phyloP scores from a whole-genome alignment of 2,113 vertebrate genomes.

The Conger conger region DNA sequence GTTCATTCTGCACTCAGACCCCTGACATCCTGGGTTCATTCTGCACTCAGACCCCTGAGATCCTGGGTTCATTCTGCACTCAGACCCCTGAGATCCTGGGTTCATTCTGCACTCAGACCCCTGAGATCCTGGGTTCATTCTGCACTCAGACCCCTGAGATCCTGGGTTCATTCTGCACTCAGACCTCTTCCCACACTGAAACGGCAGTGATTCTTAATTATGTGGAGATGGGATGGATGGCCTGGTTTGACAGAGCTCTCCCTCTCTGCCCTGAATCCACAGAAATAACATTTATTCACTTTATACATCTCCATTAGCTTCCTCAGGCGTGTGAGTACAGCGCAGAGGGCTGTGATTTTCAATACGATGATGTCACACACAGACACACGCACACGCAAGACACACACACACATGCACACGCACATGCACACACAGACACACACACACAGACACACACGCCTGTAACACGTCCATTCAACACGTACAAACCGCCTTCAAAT shows the following conservation, averaged over 20 bases:
- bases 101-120: neutral
- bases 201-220: neutral
- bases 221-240: constrained; percentile 26
- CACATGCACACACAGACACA: too few species aligned
- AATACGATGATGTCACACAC: too few species aligned
- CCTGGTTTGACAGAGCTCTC: neutral
- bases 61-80: neutral
- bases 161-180: neutral
- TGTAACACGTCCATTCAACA: too few species aligned
- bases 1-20: constrained; percentile 1
- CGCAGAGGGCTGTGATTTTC: neutral
- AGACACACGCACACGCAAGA: too few species aligned
- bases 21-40: neutral
- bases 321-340: neutral
- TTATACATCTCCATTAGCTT: neutral
- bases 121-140: neutral
- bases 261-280: constrained; percentile 8
- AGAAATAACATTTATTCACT: neutral
- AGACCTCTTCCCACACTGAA: neutral
- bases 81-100: neutral
- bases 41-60: constrained; percentile 3
- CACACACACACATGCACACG: too few species aligned
- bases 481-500: too few species aligned
- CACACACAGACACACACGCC: too few species aligned
- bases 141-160: constrained; percentile 3